These are phyloP conservation scores for Lepidurus arcticus DNA, from an alignment of 1,140 invertebrate species.

Conservation along the genomic window DNA sequence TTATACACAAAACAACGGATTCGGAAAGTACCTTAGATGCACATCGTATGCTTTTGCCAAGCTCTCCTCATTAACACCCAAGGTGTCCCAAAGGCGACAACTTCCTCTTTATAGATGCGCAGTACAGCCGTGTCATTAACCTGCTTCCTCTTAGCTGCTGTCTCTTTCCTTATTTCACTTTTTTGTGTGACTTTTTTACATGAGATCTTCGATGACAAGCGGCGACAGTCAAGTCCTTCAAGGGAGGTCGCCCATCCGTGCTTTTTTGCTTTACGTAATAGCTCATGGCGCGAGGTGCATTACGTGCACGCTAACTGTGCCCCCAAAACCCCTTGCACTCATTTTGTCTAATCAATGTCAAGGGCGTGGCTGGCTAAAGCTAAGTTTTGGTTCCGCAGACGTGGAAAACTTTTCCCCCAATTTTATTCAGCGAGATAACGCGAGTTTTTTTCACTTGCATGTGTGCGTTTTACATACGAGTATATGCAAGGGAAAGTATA, in stretches of 20 bases:
- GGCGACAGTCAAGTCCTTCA: background rate
- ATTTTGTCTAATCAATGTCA: background rate
- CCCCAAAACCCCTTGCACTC: background rate
- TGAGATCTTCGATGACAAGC: background rate
- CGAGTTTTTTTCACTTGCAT: too few relatives aligned
- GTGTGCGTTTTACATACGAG: too few relatives aligned
- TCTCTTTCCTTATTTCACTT: background rate
- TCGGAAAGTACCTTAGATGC: background rate
- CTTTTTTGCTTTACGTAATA: background rate
- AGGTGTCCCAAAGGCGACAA: background rate
- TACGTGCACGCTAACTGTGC: too few relatives aligned
- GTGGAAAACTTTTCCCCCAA: background rate
- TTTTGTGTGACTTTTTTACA: background rate
- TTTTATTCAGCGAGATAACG: background rate
- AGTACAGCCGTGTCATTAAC: background rate
- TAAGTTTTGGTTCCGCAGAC: background rate
- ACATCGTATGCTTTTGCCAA: background rate
- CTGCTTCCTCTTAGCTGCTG: background rate
- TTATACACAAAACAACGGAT: background rate
- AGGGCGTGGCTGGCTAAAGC: background rate
- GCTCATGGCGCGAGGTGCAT: background rate
- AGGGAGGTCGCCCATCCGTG: background rate
- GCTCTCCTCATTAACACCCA: conserved; percentile 10
- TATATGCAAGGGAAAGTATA: too few relatives aligned
- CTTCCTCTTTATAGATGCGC: background rate